Conservation (phyloP, 2,888 invertebrate genomes). For the Cephonodes hylas region DNA sequence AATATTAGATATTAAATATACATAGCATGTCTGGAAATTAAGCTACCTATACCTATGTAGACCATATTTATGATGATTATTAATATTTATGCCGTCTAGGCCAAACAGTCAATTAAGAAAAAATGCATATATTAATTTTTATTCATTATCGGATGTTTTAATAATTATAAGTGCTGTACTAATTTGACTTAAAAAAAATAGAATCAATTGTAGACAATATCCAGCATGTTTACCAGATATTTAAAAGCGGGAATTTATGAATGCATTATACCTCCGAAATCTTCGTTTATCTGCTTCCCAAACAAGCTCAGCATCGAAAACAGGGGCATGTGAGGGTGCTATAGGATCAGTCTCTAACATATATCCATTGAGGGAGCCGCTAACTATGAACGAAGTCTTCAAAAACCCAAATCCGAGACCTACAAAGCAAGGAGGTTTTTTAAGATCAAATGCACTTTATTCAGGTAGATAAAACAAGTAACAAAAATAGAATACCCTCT, state of each 20-base stretch:
- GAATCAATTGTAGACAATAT: not conserved
- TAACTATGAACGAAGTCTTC: constrained; percentile 77
- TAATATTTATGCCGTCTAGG: too few species aligned
- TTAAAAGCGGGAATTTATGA: constrained; percentile 8
- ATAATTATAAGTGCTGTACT: not conserved
- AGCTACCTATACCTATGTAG: too few species aligned
- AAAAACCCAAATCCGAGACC: constrained; percentile 82
- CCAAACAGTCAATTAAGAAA: too few species aligned
- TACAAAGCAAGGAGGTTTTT: constrained; percentile 39
- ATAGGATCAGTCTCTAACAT: constrained; percentile 85
- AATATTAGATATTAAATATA: too few species aligned
- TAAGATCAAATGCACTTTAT: too few species aligned
- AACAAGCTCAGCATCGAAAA: constrained; percentile 87
- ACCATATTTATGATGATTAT: too few species aligned
- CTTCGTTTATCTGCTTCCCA: constrained; percentile 89
- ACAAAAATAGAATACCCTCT: too few species aligned
- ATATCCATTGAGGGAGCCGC: constrained; percentile 83
- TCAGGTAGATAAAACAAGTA: too few species aligned
- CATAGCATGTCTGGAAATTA: too few species aligned
- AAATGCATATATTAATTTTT: too few species aligned
- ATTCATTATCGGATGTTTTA: too few species aligned
- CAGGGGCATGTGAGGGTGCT: constrained; percentile 79
- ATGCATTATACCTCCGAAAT: constrained; percentile 79
- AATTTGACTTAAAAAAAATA: not conserved
- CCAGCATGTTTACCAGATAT: not conserved